Base-by-base conservation (phyloP, 2,888 invertebrate genomes). In the Caenorhabditis sp. region DNA sequence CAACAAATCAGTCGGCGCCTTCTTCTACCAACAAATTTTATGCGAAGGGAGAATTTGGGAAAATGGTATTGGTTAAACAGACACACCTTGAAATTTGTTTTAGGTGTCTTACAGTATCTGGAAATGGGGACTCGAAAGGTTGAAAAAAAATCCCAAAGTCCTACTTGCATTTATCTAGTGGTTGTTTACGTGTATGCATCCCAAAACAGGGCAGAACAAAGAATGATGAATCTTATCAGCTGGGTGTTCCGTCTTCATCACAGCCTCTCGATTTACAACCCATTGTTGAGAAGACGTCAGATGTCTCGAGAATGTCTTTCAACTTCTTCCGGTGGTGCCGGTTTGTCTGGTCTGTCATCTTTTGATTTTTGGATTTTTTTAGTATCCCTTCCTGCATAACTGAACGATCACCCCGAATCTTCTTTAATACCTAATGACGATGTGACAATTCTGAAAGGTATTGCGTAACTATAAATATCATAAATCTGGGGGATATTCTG, bases 171-270 rank as follows among this genome's bases (percentile, higher is more conserved):
- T 19, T 1, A 49, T n/a, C n/a, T n/a, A n/a, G n/a, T n/a, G n/a
- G 22, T 12, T 59, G 61, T 61, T 38, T 41, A 61, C 61, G 38
- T 38, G 61, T 38, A 28, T 38, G 31, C 35, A 24, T 14, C 19
- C 54, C 22, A 58, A 58, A n/a, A 58, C 28, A 58, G 4, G 22
- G 16, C 38, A 14, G 35, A 24, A 24, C 58, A 68, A 22, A 38
- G 35, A 68, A 54, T 51, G 51, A 56, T 54, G 64, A 54, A 38
- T 75, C 58, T 75, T 66, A 66, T 75, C 75, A 66, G 58, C 58
- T 75, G 75, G 51, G 54, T 56, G 58, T 75, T 64, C 63, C 51
- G 26, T 54, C 28, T 35, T 31, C 41, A 24, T 63, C 61, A 64
- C 73, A 51, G 64, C 66, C 47, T 66, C 41, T 28, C 49, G 56